phyloP scores from a whole-genome alignment of 2,113 vertebrate species.

The Numida meleagris region DNA sequence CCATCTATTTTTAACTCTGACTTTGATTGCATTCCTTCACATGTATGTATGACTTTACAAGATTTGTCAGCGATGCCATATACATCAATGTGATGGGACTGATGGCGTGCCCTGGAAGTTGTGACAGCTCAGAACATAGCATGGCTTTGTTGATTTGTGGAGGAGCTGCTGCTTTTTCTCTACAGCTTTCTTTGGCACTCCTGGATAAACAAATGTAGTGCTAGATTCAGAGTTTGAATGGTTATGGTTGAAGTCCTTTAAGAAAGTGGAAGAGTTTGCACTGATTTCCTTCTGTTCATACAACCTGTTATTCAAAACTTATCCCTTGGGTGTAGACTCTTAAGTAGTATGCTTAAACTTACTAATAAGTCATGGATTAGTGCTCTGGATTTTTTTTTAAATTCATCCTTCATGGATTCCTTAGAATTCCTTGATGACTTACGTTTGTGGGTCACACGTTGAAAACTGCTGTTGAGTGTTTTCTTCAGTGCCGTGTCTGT shows the following conservation, averaged over 20 bases:
- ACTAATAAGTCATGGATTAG: neutral
- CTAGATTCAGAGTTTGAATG: neutral
- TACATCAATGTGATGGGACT: neutral
- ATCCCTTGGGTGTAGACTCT: neutral
- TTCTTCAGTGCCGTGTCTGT: neutral
- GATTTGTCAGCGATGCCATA: neutral
- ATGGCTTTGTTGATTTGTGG: neutral
- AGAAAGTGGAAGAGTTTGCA: neutral
- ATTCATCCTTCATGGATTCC: neutral
- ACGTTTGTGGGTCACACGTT: neutral
- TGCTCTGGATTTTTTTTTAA: neutral
- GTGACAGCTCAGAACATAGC: neutral
- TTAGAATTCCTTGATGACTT: neutral
- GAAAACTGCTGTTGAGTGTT: neutral
- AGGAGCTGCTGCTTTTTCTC: no score
- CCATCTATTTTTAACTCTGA: neutral
- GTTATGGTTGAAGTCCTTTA: neutral
- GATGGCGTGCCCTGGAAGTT: neutral
- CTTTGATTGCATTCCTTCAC: neutral
- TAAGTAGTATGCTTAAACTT: neutral
- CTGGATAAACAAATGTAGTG: neutral
- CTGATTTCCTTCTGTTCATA: neutral
- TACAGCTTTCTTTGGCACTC: neutral
- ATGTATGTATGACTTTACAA: neutral
- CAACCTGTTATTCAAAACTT: neutral